A percentile compares a stretch with the other conserved stretches of the same genome.
phyloP scores from a whole-genome alignment of 2,888 invertebrate genomes.

The Athalia cordata region DNA sequence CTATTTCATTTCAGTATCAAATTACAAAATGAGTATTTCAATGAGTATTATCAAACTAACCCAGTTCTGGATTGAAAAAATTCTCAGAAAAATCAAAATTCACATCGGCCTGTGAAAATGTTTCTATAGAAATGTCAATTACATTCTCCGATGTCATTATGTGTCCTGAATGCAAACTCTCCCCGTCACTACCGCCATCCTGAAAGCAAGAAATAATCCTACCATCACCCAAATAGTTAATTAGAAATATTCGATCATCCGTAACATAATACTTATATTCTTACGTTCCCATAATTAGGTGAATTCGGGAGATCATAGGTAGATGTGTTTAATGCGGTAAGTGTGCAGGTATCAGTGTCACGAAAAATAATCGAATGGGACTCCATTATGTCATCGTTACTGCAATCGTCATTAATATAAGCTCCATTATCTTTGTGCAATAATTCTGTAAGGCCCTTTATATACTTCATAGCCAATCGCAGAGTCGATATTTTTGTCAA shows the following conservation, averaged over 20 bases:
- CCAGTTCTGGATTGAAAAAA: conserved; percentile 42
- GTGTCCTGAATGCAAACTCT: conserved; percentile 46
- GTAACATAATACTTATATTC: not conserved
- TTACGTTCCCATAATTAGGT: conserved; percentile 39
- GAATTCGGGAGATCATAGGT: conserved; percentile 31
- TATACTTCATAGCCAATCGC: conserved; percentile 91
- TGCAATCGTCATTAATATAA: conserved; percentile 37
- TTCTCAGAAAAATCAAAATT: conserved; percentile 46
- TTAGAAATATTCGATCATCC: not conserved
- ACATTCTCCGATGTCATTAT: conserved; percentile 35
- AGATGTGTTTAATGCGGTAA: conserved; percentile 37
- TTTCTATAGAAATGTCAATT: conserved; percentile 42
- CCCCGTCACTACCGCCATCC: conserved; percentile 46
- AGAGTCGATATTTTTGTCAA: conserved; percentile 93
- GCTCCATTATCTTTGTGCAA: conserved; percentile 37
- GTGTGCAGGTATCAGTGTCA: conserved; percentile 40
- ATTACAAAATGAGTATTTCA: not conserved
- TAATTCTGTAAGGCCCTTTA: conserved; percentile 73
- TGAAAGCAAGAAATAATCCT: conserved; percentile 12
- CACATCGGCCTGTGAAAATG: conserved; percentile 36
- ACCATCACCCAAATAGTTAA: not conserved
- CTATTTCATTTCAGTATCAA: not conserved
- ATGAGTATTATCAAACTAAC: conserved; percentile 7
- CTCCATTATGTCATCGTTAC: conserved; percentile 19
- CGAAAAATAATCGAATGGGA: conserved; percentile 42